Evolutionary conservation across 2,888 invertebrate genomes (phyloP).

Genomic region (Melieria omissa): DNA sequence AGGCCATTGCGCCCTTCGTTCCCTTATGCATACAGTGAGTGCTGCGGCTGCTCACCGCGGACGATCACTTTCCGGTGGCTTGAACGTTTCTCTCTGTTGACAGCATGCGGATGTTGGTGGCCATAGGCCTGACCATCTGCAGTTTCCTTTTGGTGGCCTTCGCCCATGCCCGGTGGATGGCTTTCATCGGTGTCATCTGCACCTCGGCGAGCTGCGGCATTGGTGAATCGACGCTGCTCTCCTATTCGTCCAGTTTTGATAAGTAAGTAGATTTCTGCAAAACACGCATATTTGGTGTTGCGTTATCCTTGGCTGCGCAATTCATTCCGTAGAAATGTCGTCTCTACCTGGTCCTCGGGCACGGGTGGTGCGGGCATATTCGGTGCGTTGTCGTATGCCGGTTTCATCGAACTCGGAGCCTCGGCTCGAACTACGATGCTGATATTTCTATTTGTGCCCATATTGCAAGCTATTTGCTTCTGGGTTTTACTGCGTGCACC

Average conservation of each 20-base stretch:
- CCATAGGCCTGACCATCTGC: constrained; percentile 69
- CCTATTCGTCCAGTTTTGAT: constrained; percentile 75
- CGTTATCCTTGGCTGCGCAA: neutral
- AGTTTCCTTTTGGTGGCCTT: constrained; percentile 76
- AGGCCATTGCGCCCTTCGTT: constrained; percentile 75
- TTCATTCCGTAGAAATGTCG: constrained; percentile 70
- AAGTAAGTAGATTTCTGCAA: constrained; percentile 64
- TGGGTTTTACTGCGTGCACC: constrained; percentile 67
- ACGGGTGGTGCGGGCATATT: constrained; percentile 81
- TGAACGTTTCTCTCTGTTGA: neutral
- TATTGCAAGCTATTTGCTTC: constrained; percentile 70
- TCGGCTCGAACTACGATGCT: constrained; percentile 71
- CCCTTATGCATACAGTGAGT: constrained; percentile 72
- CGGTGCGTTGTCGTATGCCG: constrained; percentile 78
- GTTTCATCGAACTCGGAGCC: constrained; percentile 70
- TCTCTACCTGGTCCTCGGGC: constrained; percentile 84
- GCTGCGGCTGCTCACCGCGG: neutral
- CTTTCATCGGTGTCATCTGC: constrained; percentile 74
- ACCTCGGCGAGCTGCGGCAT: constrained; percentile 79
- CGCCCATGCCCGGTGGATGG: constrained; percentile 70
- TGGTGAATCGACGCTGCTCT: constrained; percentile 80
- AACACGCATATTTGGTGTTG: neutral
- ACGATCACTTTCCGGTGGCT: too few relatives aligned
- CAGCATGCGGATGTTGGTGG: constrained; percentile 70
- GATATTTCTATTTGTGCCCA: constrained; percentile 76